Percentiles rank a stretch among this genome's conserved stretches.
Conservation (phyloP, 2,113 vertebrate species). For the Tragelaphus buxtoni region DNA sequence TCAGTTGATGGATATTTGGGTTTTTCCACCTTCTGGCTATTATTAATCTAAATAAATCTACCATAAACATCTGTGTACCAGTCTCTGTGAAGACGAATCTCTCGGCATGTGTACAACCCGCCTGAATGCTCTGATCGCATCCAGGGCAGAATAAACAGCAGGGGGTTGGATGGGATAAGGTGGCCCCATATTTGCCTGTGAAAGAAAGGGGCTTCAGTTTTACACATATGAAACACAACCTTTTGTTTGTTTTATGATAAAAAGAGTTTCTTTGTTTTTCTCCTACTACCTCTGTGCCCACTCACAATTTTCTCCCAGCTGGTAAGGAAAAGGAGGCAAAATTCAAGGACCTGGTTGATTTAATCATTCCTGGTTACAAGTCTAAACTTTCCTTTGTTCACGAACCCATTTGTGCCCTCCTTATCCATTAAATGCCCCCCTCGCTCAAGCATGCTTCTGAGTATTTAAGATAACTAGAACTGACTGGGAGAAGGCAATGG, state of each 20-base stretch:
- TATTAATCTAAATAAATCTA: not conserved
- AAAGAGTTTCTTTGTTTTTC: constrained; percentile 4
- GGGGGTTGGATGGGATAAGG: too few relatives aligned
- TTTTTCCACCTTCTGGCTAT: not conserved
- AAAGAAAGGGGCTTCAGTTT: not conserved
- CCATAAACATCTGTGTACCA: not conserved
- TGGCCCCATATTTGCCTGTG: not conserved
- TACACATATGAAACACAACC: not conserved
- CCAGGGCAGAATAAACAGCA: not conserved
- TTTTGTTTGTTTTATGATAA: not conserved
- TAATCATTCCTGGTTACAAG: not conserved
- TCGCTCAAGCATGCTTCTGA: not conserved
- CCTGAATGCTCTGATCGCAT: not conserved
- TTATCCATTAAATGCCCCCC: too few relatives aligned
- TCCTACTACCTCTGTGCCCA: not conserved
- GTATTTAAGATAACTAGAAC: not conserved
- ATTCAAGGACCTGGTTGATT: not conserved
- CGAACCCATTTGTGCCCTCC: too few relatives aligned
- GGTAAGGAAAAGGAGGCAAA: not conserved
- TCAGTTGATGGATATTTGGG: not conserved
- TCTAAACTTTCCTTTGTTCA: not conserved
- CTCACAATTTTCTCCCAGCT: not conserved
- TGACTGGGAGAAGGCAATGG: too few relatives aligned
- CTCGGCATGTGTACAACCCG: not conserved
- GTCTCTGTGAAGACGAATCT: not conserved